Evolutionary conservation across 2,888 invertebrate species (phyloP), one percentile per base, ranked within the genome.

Genomic region (Stenotaenia linearis): DNA sequence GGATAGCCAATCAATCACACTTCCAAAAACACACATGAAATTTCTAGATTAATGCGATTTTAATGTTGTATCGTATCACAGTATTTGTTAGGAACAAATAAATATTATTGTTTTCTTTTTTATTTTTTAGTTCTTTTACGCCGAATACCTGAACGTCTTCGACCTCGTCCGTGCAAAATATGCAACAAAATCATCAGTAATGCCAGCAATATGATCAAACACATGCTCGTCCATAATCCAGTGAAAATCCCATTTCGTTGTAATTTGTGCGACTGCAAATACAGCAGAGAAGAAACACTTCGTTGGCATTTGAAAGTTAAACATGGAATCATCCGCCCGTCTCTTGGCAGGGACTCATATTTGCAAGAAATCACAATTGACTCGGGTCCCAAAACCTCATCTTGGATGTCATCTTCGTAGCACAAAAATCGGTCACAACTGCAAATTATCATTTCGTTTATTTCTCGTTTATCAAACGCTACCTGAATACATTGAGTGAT

Each of bases 161-260:
- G 79, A 15, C 80, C 80, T n/a, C 80, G 80, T 40, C 80, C 80
- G 23, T 79, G 80, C 76, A 30, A 37, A 50, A 79, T 79, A 28
- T 80, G 80, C 80, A 74, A 79, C 78, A 80, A 78, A 61, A 79
- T 80, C 76, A 80, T 80, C 79, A 80, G 79, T 61, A 80, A 80
- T 75, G 79, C 80, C n/a, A 79, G 77, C 74, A 80, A 80, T 75
- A 80, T 80, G 80, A 80, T 30, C 78, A 80, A 80, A 75, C 80
- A 80, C 40, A 80, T 80, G 80, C 69, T 78, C 28, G 75, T 80
- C 21, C 78, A 80, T 78, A 79, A 78, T 35, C 77, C 75, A 21
- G 61, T 75, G 28, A 80, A 69, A 23, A 75, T 79, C 32, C 75
- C 77, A 15, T 80, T 78, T 45, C 77, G 77, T 15, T 80, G 80